A percentile compares a stretch with the other conserved stretches of the same genome.
Evolutionary conservation across 2,888 invertebrate species (phyloP).

Genomic region (Cheilosia urbana): DNA sequence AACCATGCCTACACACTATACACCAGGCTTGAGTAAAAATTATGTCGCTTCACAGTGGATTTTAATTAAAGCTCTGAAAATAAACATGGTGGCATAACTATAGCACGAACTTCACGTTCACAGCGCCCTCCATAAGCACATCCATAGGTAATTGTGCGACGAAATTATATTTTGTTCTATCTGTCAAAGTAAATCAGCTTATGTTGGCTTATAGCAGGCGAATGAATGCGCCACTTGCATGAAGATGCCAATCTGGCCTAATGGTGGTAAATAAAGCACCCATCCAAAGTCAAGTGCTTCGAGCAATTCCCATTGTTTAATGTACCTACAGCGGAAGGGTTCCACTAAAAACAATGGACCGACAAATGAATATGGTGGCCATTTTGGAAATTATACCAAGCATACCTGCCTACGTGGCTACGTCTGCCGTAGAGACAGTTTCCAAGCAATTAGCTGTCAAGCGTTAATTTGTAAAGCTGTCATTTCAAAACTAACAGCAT

Average conservation of each 20-base stretch:
- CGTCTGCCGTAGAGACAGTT: conserved; percentile 26
- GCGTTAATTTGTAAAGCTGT: conserved; percentile 74
- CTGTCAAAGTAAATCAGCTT: conserved; percentile 57
- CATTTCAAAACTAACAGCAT: conserved; percentile 67
- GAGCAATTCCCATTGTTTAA: conserved; percentile 55
- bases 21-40: conserved; percentile 15
- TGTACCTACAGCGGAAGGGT: conserved; percentile 35
- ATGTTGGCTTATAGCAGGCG: neutral
- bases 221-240: conserved; percentile 49
- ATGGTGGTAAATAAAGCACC: conserved; percentile 51
- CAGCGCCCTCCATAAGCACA: conserved; percentile 11
- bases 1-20: too few relatives aligned
- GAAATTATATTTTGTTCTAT: conserved; percentile 56
- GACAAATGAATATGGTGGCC: conserved; percentile 71
- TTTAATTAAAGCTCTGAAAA: conserved; percentile 60
- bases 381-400: conserved; percentile 56
- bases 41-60: conserved; percentile 52
- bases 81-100: conserved; percentile 30
- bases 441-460: conserved; percentile 72
- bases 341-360: conserved; percentile 61
- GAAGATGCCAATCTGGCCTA: conserved; percentile 65
- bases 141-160: conserved; percentile 53
- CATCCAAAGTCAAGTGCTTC: conserved; percentile 9
- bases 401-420: neutral
- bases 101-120: conserved; percentile 14